A percentile compares a stretch with the other conserved stretches of the same genome.
Conservation (phyloP, 2,113 vertebrate species). For the Vombatus ursinus region DNA sequence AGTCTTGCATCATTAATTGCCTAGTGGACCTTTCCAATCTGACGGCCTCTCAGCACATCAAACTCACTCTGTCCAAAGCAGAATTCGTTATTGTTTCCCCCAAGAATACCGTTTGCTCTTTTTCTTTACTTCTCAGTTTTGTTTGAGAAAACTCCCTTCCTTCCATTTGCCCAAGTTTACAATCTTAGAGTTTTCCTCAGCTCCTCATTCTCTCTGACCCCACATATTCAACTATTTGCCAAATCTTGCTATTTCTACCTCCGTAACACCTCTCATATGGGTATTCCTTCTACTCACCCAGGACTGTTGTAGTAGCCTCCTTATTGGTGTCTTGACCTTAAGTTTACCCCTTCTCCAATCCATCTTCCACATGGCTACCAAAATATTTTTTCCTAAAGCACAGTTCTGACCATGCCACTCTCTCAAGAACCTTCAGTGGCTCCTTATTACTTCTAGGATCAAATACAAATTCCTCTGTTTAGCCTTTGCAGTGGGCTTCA, state of each 20-base stretch:
- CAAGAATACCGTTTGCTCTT: neutral
- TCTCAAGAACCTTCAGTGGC: neutral
- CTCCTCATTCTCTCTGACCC: neutral
- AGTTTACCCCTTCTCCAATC: neutral
- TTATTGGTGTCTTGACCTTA: neutral
- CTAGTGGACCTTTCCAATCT: neutral
- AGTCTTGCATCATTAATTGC: neutral
- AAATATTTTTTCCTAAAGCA: neutral
- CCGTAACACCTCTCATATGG: neutral
- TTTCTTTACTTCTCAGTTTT: neutral
- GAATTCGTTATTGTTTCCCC: neutral
- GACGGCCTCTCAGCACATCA: neutral
- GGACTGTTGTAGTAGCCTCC: neutral
- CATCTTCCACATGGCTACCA: neutral
- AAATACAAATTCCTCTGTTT: neutral
- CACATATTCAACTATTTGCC: neutral
- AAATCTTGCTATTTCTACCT: neutral
- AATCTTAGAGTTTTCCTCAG: neutral
- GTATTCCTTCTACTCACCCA: neutral
- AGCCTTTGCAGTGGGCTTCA: neutral
- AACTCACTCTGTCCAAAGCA: neutral
- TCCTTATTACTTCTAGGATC: neutral
- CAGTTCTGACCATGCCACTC: neutral
- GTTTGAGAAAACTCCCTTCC: neutral
- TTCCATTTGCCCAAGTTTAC: neutral